Evolutionary conservation across 1,140 invertebrate species (phyloP).

Genomic region (Delia radicum): DNA sequence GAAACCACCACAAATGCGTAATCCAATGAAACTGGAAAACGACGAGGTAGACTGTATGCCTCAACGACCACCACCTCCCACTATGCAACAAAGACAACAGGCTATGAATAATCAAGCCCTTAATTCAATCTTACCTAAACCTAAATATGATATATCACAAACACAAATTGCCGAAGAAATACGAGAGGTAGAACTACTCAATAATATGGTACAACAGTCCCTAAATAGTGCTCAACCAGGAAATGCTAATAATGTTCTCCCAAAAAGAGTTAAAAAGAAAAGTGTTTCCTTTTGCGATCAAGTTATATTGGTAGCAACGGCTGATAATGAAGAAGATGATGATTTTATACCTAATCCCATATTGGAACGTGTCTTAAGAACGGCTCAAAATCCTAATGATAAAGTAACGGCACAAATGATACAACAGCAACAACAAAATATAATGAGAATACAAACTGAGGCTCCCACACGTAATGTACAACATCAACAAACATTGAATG

Average conservation of each 20-base stretch:
- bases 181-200: slow-evolving; percentile 60
- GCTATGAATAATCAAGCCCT: neutral
- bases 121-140: slow-evolving; percentile 39
- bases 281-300: slow-evolving; percentile 93
- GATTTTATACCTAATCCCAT: slow-evolving; percentile 90
- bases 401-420: slow-evolving; percentile 59
- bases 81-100: slow-evolving; percentile 1
- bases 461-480: slow-evolving; percentile 48
- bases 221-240: slow-evolving; percentile 39
- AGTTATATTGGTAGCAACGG: slow-evolving; percentile 86
- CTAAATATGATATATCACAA: slow-evolving; percentile 49
- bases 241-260: neutral
- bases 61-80: slow-evolving; percentile 36
- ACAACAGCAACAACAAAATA: slow-evolving; percentile 61
- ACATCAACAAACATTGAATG: slow-evolving; percentile 29
- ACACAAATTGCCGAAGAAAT: slow-evolving; percentile 59
- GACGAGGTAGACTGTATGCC: slow-evolving; percentile 53
- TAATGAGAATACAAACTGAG: slow-evolving; percentile 58
- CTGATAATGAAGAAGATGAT: slow-evolving; percentile 87
- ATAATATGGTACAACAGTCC: slow-evolving; percentile 58
- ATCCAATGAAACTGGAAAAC: slow-evolving; percentile 30
- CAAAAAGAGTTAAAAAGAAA: slow-evolving; percentile 77
- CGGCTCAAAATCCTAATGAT: slow-evolving; percentile 61
- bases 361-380: slow-evolving; percentile 79
- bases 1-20: slow-evolving; percentile 36